Base-by-base conservation (phyloP, 2,888 invertebrate genomes). In the Stratiomys singularior region DNA sequence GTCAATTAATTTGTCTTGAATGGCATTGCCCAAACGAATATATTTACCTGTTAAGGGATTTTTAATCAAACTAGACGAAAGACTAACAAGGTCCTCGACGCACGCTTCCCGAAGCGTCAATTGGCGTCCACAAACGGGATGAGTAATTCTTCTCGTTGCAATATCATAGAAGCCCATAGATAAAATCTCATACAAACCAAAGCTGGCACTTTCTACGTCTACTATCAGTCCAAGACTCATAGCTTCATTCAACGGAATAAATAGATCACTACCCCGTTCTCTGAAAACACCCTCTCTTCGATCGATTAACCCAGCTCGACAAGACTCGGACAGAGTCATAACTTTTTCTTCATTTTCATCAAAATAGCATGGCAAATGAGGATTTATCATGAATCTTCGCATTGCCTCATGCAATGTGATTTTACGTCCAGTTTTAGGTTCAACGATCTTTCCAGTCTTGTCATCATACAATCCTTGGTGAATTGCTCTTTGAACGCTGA, bases 401-500 rank as follows among this genome's bases (percentile, higher is more conserved):
- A 95, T 93, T 1, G 95, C 92, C 87, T 96, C 96, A 82, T 96
- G 93, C 56, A 96, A 86, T 1, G 95, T 95, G 2, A 96, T 92
- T 83, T 92, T 91, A 79, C 93, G 90, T 64, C 93, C 93, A 1
- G 93, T 94, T 78, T 91, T 90, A 0, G 94, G 93, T 87, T 97
- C 96, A 47, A 92, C 90, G 72, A 97, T 91, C 88, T 94, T 95
- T 13, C 96, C 95, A 0, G 92, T 92, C 79, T 89, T 89, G 78
- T 94, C 93, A 82, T 96, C 94, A 84, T 96, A 96, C 0, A 96
- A 88, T 1, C 96, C 96, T 87, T 95, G 93, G 85, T 95, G 95
- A 76, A 96, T 90, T 0, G 95, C 94, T 83, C 95, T 89, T 84
- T 96, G 96, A 44, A 96, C 86, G 15, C 95, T 95, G 25, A 96